Evolutionary conservation across 2,888 invertebrate species (phyloP).

Genomic region (Andrena flavipes): DNA sequence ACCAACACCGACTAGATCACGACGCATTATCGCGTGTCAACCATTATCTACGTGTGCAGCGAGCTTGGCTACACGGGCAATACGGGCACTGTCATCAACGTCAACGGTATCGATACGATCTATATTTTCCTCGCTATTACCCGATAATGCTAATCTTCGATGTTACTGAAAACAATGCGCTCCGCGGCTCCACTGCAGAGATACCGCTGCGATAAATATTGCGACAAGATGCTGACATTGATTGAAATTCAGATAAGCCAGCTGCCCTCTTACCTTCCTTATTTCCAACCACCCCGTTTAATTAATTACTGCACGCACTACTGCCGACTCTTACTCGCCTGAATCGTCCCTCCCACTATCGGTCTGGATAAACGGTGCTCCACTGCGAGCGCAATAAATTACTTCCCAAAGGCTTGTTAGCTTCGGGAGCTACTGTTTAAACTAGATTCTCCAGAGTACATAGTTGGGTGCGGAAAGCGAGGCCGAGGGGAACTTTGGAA

Average conservation of each 20-base stretch:
- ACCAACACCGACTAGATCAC: neutral
- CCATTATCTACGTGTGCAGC: neutral
- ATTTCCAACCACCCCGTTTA: too few species aligned
- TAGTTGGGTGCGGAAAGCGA: neutral
- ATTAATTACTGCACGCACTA: too few species aligned
- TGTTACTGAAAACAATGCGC: neutral
- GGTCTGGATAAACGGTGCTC: too few species aligned
- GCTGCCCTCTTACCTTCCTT: too few species aligned
- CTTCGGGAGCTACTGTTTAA: neutral
- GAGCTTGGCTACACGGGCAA: neutral
- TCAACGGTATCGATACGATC: slow-evolving; percentile 4
- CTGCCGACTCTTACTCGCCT: too few species aligned
- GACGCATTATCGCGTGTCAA: slow-evolving; percentile 1
- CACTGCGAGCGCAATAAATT: too few species aligned
- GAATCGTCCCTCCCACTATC: too few species aligned
- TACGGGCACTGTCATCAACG: neutral
- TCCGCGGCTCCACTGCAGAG: neutral
- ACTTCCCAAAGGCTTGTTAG: too few species aligned
- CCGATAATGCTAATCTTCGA: neutral
- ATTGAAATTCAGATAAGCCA: too few species aligned
- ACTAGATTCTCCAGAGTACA: neutral
- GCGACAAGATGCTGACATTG: too few species aligned
- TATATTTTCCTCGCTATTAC: neutral
- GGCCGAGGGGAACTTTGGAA: neutral
- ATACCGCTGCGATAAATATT: slow-evolving; percentile 1